Base-by-base conservation (phyloP, 2,888 invertebrate genomes). In the Drosophila anceps region DNA sequence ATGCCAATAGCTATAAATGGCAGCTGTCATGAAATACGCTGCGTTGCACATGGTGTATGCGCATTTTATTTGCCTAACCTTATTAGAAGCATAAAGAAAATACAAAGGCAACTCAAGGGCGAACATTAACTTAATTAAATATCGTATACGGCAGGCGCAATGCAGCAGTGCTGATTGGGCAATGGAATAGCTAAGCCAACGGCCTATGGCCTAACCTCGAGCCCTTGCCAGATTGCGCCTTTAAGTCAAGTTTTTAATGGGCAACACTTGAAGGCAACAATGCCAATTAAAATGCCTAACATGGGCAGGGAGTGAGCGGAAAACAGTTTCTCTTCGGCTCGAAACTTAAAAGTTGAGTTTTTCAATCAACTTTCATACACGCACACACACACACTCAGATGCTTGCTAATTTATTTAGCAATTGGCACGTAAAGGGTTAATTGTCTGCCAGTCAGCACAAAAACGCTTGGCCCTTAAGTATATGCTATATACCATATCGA, bases 371-470 rank as follows among this genome's bases (percentile, higher is more conserved):
- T 58, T 69, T 41, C 48, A 18, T 37, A 18, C 63, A 60, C 55
- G 24, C 46, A 72, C 50, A 50, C 55, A 20, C 63, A 59, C 37
- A 43, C 35, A n/a, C 68, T 51, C 33, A 39, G 4, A 24, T 37
- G 68, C 43, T 37, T 54, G 57, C 51, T 73, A 74, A 84, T 79
- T 80, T 80, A 82, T 82, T 82, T 81, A 72, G 74, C 79, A 81
- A 82, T 88, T 86, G 84, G 75, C 84, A 86, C 88, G 87, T 88
- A 79, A 86, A 82, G 89, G 84, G 84, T 88, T 87, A 88, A 84
- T 86, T 82, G 76, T 74, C 31, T 61, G 81, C 79, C 68, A 74
- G 83, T 84, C 88, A 84, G 84, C 84, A 84, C 48, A 79, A 81
- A 67, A 43, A 33, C 29, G 43, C 59, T 64, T 15, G 43, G 10